A percentile compares a stretch with the other conserved stretches of the same genome.
Evolutionary conservation across 1,140 invertebrate species (phyloP).

Genomic region (Megalopta genalis): DNA sequence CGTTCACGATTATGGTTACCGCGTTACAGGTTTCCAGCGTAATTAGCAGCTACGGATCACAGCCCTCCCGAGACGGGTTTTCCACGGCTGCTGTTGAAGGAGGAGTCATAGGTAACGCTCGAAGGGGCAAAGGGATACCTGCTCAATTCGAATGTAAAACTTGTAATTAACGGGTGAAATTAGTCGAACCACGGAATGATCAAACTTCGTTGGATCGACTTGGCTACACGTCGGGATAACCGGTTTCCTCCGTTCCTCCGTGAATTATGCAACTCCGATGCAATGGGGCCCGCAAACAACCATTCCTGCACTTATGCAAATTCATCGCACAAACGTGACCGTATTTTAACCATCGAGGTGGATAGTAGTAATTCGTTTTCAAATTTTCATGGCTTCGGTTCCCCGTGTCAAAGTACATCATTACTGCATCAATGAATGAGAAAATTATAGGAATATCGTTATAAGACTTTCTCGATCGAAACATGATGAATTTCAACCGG

Average conservation of each 20-base stretch:
- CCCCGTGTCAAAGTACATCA: no score
- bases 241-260: not conserved
- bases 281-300: not conserved
- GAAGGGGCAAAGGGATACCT: constrained; percentile 36
- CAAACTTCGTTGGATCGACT: constrained; percentile 46
- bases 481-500: no score
- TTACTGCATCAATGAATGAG: no score
- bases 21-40: not conserved
- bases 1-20: constrained; percentile 17
- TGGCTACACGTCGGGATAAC: constrained; percentile 9
- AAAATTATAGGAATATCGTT: no score
- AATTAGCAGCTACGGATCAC: constrained; percentile 38
- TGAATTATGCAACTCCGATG: constrained; percentile 16
- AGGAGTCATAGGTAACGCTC: constrained; percentile 26
- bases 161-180: constrained; percentile 49
- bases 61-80: constrained; percentile 1
- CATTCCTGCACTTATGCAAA: not conserved
- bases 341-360: no score
- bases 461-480: no score
- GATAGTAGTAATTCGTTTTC: no score
- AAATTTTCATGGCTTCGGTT: no score
- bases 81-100: constrained; percentile 9
- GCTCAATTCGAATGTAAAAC: constrained; percentile 53
- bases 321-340: no score
- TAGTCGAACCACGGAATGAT: constrained; percentile 37